phyloP scores from a whole-genome alignment of 2,888 invertebrate species.

The Notodonta dromedarius region DNA sequence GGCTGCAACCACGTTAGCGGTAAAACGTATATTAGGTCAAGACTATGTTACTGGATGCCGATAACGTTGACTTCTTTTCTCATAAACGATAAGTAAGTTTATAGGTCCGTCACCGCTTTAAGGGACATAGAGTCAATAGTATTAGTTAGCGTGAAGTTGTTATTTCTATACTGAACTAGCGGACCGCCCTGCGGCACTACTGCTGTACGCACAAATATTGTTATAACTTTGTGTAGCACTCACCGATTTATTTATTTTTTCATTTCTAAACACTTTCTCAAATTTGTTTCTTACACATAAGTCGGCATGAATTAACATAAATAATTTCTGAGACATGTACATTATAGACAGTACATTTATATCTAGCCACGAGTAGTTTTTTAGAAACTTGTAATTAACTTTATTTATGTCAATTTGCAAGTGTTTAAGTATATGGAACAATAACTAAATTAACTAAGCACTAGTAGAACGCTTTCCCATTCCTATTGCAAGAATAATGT shows the following conservation, averaged over 20 bases:
- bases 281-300: not conserved
- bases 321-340: no score
- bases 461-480: not conserved
- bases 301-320: not conserved
- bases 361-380: not conserved
- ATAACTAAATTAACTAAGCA: not conserved
- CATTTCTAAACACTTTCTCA: not conserved
- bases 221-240: constrained; percentile 5
- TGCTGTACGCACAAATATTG: constrained; percentile 17
- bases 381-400: no score
- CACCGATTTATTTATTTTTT: not conserved
- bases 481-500: not conserved
- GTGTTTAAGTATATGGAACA: not conserved
- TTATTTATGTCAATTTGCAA: not conserved
- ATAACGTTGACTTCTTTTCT: constrained; percentile 67
- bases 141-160: constrained; percentile 37
- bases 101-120: constrained; percentile 37
- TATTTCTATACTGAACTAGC: constrained; percentile 29
- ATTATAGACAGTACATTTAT: no score
- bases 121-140: constrained; percentile 44
- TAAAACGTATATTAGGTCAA: constrained; percentile 75
- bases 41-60: constrained; percentile 66
- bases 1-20: constrained; percentile 68
- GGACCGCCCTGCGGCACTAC: constrained; percentile 8
- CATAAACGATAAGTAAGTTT: constrained; percentile 53